Percentiles rank a stretch among this genome's conserved stretches.
Conservation (phyloP, 2,113 vertebrate species). For the Dasyprocta punctata region DNA sequence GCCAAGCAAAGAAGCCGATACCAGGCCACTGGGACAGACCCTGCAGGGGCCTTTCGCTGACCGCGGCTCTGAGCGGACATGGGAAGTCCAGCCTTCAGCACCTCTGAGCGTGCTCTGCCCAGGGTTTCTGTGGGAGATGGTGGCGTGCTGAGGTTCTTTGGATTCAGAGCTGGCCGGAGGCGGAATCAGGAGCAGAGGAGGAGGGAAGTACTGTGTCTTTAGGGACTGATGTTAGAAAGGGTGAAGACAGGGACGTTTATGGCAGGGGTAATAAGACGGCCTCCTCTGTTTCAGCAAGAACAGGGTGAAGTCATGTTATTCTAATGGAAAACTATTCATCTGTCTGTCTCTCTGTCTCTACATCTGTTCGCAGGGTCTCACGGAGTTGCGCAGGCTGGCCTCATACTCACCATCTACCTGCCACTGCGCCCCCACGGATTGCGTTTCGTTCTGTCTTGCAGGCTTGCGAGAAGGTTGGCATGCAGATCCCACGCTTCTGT, state of each 20-base stretch:
- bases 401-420: background rate
- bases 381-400: background rate
- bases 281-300: slow-evolving; percentile 7
- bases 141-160: background rate
- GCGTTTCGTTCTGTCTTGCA: slow-evolving; percentile 69
- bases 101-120: background rate
- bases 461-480: slow-evolving; percentile 95
- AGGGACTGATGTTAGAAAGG: background rate
- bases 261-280: background rate
- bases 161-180: background rate
- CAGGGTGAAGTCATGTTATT: background rate
- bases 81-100: background rate
- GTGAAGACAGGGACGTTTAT: background rate
- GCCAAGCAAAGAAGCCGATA: background rate
- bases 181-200: background rate
- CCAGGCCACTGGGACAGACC: background rate
- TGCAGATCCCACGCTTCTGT: slow-evolving; percentile 98
- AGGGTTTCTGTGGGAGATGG: background rate
- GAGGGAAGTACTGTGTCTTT: background rate
- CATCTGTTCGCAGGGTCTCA: background rate
- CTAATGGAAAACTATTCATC: background rate
- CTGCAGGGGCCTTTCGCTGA: background rate
- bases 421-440: background rate
- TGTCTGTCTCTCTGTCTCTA: no score
- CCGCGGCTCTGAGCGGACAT: background rate